Evolutionary conservation across 2,797 vertebrate species (phyloP).

Genomic region (Sebastes variabilis): DNA sequence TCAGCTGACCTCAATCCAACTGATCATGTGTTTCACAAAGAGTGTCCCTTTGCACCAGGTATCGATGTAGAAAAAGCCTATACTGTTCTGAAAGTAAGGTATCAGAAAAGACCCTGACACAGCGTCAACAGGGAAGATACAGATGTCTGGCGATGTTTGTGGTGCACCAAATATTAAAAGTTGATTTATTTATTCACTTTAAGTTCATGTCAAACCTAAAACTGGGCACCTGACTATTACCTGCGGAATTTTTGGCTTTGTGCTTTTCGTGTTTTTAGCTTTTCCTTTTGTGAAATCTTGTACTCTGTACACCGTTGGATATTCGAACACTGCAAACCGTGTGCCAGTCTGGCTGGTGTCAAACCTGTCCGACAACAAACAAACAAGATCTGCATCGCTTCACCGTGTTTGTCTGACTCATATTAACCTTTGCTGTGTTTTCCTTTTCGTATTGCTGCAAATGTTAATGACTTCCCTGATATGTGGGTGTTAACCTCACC

Average conservation of each 20-base stretch:
- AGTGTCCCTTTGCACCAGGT: background rate
- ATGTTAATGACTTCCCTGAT: background rate
- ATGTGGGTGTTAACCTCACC: background rate
- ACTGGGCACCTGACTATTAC: background rate
- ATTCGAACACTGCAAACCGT: background rate
- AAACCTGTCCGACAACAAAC: background rate
- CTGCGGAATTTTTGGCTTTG: fast-evolving
- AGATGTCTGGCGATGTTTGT: too few species aligned
- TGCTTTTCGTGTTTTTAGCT: background rate
- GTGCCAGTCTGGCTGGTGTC: background rate
- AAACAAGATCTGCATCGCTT: background rate
- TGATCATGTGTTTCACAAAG: background rate
- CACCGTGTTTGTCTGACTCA: background rate
- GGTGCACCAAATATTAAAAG: too few species aligned
- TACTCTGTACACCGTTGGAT: background rate
- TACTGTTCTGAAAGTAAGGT: background rate
- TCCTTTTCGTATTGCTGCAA: background rate
- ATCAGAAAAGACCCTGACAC: too few species aligned
- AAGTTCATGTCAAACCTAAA: too few species aligned
- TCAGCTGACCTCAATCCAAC: background rate
- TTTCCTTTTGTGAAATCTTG: background rate
- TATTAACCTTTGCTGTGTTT: background rate
- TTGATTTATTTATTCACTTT: too few species aligned
- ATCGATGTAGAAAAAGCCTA: background rate
- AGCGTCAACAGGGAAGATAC: too few species aligned